Percentiles rank a stretch among this genome's conserved stretches.
These are phyloP conservation scores for Tragelaphus imberbis DNA, from an alignment of 2,113 vertebrate species.

Conservation along the genomic window DNA sequence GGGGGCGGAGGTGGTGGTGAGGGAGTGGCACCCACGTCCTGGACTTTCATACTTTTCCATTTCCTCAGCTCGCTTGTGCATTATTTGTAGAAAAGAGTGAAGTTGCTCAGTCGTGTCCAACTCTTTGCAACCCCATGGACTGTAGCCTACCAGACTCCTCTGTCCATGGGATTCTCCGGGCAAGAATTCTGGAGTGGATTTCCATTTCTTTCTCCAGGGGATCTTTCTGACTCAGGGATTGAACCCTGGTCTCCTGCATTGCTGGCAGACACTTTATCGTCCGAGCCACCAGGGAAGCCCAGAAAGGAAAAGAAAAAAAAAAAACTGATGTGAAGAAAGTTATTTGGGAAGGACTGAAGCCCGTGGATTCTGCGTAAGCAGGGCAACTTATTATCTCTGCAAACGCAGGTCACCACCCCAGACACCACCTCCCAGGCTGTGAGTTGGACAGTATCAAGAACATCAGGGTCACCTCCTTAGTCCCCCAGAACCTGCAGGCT, in stretches of 20 bases:
- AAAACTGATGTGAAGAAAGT: neutral
- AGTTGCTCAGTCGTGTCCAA: neutral
- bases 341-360: neutral
- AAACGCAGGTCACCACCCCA: neutral
- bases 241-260: neutral
- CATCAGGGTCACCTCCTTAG: neutral
- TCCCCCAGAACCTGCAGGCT: fast-evolving
- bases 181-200: neutral
- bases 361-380: fast-evolving
- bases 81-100: neutral
- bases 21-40: fast-evolving
- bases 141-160: neutral
- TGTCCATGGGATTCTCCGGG: neutral
- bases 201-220: neutral
- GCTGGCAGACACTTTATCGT: neutral
- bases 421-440: fast-evolving
- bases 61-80: fast-evolving
- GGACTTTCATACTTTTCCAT: neutral
- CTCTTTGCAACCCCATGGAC: neutral
- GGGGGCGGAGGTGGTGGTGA: fast-evolving
- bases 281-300: neutral
- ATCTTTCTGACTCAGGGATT: neutral
- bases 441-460: fast-evolving
- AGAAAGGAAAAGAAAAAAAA: neutral
- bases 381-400: fast-evolving